Evolutionary conservation across 2,797 vertebrate genomes (phyloP).

Genomic region (Myotis pilosus): DNA sequence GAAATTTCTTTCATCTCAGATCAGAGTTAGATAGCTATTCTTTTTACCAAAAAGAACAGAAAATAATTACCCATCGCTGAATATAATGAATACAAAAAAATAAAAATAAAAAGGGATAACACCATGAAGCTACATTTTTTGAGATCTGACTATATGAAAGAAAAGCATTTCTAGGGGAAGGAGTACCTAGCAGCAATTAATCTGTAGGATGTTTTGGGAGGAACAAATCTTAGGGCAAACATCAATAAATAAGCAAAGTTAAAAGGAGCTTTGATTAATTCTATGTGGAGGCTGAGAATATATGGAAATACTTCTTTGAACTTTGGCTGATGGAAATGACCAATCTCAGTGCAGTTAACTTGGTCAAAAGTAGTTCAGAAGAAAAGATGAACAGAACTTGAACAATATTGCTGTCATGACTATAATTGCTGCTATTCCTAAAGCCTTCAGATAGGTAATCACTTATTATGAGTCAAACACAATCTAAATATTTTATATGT

Average conservation of each 20-base stretch:
- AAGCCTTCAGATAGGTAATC: neutral
- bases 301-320: neutral
- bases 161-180: neutral
- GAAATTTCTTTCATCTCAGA: neutral
- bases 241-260: slow-evolving; percentile 22
- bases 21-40: neutral
- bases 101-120: neutral
- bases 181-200: neutral
- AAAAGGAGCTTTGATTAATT: slow-evolving; percentile 9
- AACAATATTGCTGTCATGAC: neutral
- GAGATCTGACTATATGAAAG: neutral
- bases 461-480: neutral
- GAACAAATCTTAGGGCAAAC: neutral
- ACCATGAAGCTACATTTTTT: neutral
- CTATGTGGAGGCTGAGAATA: neutral
- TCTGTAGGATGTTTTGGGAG: neutral
- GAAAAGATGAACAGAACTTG: neutral
- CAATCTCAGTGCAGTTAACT: neutral
- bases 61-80: neutral
- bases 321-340: neutral
- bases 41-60: neutral
- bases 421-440: too few relatives aligned
- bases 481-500: neutral
- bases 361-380: neutral
- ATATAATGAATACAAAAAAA: neutral